These are phyloP conservation scores for Crypturellus undulatus DNA, from an alignment of 2,113 vertebrate genomes.

Conservation along the genomic window DNA sequence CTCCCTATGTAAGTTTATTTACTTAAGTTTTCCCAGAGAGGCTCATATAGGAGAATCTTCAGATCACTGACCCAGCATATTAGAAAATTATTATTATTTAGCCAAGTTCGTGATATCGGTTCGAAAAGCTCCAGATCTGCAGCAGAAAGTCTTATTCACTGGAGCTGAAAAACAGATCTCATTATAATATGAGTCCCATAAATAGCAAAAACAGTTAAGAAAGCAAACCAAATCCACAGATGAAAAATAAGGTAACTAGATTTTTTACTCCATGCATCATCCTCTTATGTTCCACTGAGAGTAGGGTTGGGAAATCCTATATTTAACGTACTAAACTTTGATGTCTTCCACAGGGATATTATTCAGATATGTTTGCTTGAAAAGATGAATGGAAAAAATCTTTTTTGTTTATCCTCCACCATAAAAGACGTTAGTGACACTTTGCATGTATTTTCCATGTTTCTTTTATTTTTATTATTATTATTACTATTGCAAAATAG, in stretches of 20 bases:
- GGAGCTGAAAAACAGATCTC: constrained; percentile 50
- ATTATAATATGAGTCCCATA: constrained; percentile 16
- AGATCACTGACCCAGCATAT: neutral
- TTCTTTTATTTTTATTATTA: neutral
- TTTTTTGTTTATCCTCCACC: constrained; percentile 65
- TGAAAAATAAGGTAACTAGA: constrained; percentile 67
- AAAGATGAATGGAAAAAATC: constrained; percentile 51
- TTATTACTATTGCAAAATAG: constrained; percentile 63
- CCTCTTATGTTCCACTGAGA: constrained; percentile 48
- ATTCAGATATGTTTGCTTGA: constrained; percentile 50
- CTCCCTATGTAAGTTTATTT: neutral
- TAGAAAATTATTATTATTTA: constrained; percentile 34
- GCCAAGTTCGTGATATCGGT: constrained; percentile 16
- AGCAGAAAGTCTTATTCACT: constrained; percentile 34
- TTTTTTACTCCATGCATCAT: constrained; percentile 68
- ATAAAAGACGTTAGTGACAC: constrained; percentile 55
- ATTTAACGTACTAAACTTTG: constrained; percentile 71
- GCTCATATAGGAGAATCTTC: neutral
- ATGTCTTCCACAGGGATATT: constrained; percentile 67
- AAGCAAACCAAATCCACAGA: constrained; percentile 65
- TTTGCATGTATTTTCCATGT: constrained; percentile 55
- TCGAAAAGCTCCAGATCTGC: constrained; percentile 57
- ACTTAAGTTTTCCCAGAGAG: neutral
- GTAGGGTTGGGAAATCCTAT: constrained; percentile 59
- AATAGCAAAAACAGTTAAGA: constrained; percentile 67